phyloP scores from a whole-genome alignment of 1,140 invertebrate species.

The Drosophila pectinifera region DNA sequence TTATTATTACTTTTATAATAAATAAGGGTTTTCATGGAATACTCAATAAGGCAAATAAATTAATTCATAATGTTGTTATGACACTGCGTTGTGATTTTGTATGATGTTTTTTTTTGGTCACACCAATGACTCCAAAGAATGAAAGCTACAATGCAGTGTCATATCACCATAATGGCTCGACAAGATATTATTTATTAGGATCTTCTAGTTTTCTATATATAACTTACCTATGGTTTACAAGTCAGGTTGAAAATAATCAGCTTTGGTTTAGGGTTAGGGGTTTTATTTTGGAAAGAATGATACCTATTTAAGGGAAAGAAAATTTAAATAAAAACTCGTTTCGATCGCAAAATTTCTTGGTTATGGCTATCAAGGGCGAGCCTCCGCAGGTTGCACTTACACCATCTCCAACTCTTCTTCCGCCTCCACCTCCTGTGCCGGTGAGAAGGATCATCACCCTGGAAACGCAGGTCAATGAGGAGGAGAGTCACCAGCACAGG shows the following conservation, averaged over 20 bases:
- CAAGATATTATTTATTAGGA: background rate
- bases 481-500: constrained; percentile 2
- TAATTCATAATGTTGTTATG: too few species aligned
- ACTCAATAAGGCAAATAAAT: too few species aligned
- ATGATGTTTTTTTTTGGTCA: too few species aligned
- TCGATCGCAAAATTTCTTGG: constrained; percentile 7
- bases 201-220: background rate
- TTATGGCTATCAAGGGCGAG: background rate
- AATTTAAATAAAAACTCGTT: background rate
- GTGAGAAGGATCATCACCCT: constrained; percentile 5
- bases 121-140: too few species aligned
- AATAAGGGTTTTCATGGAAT: too few species aligned
- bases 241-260: background rate
- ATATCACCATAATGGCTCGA: background rate
- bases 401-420: background rate
- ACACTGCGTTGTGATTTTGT: too few species aligned
- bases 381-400: background rate
- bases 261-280: background rate
- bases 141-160: too few species aligned
- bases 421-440: background rate
- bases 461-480: constrained; percentile 7
- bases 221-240: background rate
- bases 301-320: background rate
- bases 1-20: too few species aligned
- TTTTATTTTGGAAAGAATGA: background rate